A percentile compares a stretch with the other conserved stretches of the same genome.
phyloP scores from a whole-genome alignment of 2,113 vertebrate species.

The Scartelaos histophorus region DNA sequence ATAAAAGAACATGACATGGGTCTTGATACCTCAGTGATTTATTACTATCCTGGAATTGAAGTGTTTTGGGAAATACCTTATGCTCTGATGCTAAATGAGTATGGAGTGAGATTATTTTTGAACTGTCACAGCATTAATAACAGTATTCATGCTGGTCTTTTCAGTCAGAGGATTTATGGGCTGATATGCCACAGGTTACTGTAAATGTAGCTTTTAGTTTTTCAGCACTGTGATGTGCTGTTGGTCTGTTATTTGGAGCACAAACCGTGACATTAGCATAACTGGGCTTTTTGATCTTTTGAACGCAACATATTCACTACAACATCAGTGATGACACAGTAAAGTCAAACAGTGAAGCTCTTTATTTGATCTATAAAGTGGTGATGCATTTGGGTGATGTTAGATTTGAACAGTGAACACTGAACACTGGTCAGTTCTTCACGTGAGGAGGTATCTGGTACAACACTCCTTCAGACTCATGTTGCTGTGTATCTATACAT shows the following conservation, averaged over 20 bases:
- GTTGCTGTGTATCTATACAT: not conserved
- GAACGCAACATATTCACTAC: not conserved
- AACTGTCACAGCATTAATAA: not conserved
- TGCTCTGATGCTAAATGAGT: slow-evolving; percentile 3
- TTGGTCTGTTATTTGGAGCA: not conserved
- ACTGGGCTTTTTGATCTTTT: slow-evolving; percentile 5
- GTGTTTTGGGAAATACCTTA: slow-evolving; percentile 15
- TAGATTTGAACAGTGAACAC: no score
- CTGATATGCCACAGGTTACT: not conserved
- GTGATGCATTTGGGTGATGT: not conserved
- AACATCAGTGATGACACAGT: not conserved
- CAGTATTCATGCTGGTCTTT: not conserved
- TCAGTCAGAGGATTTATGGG: not conserved
- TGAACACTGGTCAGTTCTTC: not conserved
- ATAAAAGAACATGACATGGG: slow-evolving; percentile 12
- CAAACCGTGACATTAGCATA: not conserved
- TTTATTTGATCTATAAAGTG: not conserved
- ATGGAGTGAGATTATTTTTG: slow-evolving; percentile 8
- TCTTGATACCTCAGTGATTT: slow-evolving; percentile 31
- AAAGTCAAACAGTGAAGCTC: not conserved
- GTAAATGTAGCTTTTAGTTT: slow-evolving; percentile 1
- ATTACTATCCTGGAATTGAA: slow-evolving; percentile 14
- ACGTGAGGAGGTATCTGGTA: not conserved
- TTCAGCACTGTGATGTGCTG: not conserved
- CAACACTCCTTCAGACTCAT: not conserved